phyloP scores from a whole-genome alignment of 2,888 invertebrate species.

The Hyposoter didymator region DNA sequence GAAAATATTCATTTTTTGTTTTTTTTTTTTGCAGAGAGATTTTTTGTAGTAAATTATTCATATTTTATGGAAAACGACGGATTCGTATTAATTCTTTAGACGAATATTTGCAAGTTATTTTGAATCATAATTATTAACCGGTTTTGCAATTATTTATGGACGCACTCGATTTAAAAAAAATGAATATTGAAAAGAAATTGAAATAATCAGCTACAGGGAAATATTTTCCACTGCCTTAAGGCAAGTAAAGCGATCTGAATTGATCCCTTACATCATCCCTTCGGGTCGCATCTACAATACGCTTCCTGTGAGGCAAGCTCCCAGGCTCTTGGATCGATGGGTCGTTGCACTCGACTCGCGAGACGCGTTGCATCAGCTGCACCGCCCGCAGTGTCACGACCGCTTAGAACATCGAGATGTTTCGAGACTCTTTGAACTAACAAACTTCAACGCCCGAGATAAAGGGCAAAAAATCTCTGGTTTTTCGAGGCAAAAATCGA shows the following conservation, averaged over 20 bases:
- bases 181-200: background rate
- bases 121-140: too few relatives aligned
- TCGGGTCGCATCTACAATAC: constrained; percentile 41
- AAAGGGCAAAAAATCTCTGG: background rate
- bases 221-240: background rate
- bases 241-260: background rate
- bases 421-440: constrained; percentile 31
- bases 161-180: background rate
- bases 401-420: constrained; percentile 23
- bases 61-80: too few relatives aligned
- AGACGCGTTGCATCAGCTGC: constrained; percentile 59
- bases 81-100: too few relatives aligned
- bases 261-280: constrained; percentile 29
- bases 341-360: constrained; percentile 61
- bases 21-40: too few relatives aligned
- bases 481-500: background rate
- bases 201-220: background rate
- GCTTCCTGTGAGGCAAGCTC: constrained; percentile 20
- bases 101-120: too few relatives aligned
- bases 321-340: constrained; percentile 64
- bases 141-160: background rate
- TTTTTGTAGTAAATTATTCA: too few relatives aligned
- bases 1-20: too few relatives aligned
- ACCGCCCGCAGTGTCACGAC: constrained; percentile 31
- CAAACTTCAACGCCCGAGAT: background rate